phyloP scores from a whole-genome alignment of 2,888 invertebrate species.

The Adelognathus sp. region DNA sequence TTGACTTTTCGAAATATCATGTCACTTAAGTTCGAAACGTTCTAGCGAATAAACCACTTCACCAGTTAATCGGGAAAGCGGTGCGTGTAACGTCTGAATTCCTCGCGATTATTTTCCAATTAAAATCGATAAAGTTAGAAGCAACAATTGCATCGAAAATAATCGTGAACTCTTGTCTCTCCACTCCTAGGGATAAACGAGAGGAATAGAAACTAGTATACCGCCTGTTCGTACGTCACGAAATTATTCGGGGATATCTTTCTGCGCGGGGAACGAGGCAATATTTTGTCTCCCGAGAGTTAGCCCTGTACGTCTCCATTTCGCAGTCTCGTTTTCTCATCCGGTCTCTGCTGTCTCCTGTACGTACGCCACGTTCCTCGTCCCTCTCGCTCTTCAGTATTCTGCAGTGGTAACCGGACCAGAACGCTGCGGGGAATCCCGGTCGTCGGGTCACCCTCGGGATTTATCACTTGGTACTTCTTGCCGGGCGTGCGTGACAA shows the following conservation, averaged over 20 bases:
- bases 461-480: slow-evolving; percentile 76
- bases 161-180: neutral
- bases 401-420: slow-evolving; percentile 64
- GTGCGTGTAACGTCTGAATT: too few relatives aligned
- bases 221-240: slow-evolving; percentile 67
- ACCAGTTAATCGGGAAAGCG: too few relatives aligned
- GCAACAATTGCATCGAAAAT: too few relatives aligned
- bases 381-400: slow-evolving; percentile 45
- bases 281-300: slow-evolving; percentile 71
- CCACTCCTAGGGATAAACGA: neutral
- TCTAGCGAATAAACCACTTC: too few relatives aligned
- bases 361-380: slow-evolving; percentile 14
- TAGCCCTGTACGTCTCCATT: slow-evolving; percentile 39
- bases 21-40: too few relatives aligned
- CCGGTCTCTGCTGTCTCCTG: slow-evolving; percentile 27
- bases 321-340: slow-evolving; percentile 40
- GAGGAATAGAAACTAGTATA: slow-evolving; percentile 14
- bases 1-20: too few relatives aligned
- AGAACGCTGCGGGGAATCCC: slow-evolving; percentile 61
- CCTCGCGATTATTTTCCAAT: too few relatives aligned
- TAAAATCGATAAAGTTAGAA: too few relatives aligned
- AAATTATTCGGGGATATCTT: slow-evolving; percentile 74
- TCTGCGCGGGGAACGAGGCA: slow-evolving; percentile 69
- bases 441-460: slow-evolving; percentile 64
- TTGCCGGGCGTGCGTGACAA: slow-evolving; percentile 57